Evolutionary conservation across 2,113 vertebrate species (phyloP), one percentile per base, ranked within the genome.

Genomic region (Dryoscopus gambensis): DNA sequence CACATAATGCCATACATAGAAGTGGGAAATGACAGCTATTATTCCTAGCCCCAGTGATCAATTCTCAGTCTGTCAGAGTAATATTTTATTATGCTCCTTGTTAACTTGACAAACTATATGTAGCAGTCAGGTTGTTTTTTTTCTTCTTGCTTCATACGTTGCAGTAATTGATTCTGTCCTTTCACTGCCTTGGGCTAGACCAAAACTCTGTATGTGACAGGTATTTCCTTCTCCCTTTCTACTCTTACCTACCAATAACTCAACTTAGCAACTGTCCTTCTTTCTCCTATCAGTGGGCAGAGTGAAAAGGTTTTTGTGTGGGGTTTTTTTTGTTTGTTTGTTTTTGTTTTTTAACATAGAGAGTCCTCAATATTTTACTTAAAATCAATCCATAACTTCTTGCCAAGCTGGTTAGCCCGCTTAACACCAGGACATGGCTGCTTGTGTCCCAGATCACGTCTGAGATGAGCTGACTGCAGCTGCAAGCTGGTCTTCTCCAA

Each of bases 51-150:
- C 39, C 27, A 50, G 28, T 80, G 63, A 93, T 94, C 91, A 89
- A 22, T 87, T 95, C 69, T 83, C 46, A 49, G 78, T 68, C 70
- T 96, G 84, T 80, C 82, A 93, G 55, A 91, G 63, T 39, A 89
- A 47, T 71, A 81, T 75, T 93, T 94, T 46, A 63, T 94, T 89
- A 76, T 39, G 57, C 49, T 69, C 16, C 65, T 92, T 67, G 80
- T 81, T 92, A 95, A 75, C 76, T 91, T 89, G 87, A 84, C 80
- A 91, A 93, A 87, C 59, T 68, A 40, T 52, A 68, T 53, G 37
- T 74, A 89, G 68, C n/a, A 91, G 33, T 56, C 56, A 56, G 49
- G 27, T 42, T 56, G 10, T 23, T 60, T 77, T 88, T 88, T 67
- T 92, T 13, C 21, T 65, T 77, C 64, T 86, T 67, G 15, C 70